Percentiles rank a stretch among this genome's conserved stretches.
Conservation (phyloP, 2,797 vertebrate genomes). For the Periophthalmus magnuspinnatus region DNA sequence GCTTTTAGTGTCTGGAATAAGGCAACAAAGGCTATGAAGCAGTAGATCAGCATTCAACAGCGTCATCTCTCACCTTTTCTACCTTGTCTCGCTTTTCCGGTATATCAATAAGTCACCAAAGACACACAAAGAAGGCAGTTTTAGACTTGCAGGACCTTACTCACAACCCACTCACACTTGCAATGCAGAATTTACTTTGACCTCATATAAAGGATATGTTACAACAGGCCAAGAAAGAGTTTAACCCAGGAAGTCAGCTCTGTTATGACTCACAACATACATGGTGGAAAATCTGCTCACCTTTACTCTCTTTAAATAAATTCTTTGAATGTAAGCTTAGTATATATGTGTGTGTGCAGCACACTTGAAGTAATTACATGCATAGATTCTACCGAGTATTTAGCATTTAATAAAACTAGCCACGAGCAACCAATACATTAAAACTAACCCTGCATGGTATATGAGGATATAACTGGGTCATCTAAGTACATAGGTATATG, state of each 20-base stretch:
- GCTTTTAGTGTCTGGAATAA: slow-evolving; percentile 28
- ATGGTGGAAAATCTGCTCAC: slow-evolving; percentile 5
- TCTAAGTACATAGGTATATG: slow-evolving; percentile 4
- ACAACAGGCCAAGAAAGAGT: slow-evolving; percentile 12
- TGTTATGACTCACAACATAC: slow-evolving; percentile 9
- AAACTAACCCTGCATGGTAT: not conserved
- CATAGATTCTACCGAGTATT: not conserved
- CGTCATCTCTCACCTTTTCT: slow-evolving; percentile 57
- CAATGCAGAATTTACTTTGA: slow-evolving; percentile 17
- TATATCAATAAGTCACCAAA: slow-evolving; percentile 65
- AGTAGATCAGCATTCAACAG: not conserved
- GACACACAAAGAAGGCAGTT: slow-evolving; percentile 43
- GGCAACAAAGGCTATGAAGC: slow-evolving; percentile 3
- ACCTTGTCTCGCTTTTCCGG: slow-evolving; percentile 32
- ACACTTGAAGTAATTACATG: not conserved
- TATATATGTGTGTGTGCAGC: not conserved
- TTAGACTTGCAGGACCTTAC: slow-evolving; percentile 21
- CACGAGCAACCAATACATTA: not conserved
- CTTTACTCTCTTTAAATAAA: not conserved
- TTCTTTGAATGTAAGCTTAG: not conserved
- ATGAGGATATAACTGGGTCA: slow-evolving; percentile 4
- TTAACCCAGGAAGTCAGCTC: not conserved
- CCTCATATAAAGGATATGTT: slow-evolving; percentile 15
- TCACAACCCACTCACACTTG: slow-evolving; percentile 38
- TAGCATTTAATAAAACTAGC: not conserved